These are phyloP conservation scores for Amitus sp. DNA, from an alignment of 2,888 invertebrate genomes.

Conservation along the genomic window DNA sequence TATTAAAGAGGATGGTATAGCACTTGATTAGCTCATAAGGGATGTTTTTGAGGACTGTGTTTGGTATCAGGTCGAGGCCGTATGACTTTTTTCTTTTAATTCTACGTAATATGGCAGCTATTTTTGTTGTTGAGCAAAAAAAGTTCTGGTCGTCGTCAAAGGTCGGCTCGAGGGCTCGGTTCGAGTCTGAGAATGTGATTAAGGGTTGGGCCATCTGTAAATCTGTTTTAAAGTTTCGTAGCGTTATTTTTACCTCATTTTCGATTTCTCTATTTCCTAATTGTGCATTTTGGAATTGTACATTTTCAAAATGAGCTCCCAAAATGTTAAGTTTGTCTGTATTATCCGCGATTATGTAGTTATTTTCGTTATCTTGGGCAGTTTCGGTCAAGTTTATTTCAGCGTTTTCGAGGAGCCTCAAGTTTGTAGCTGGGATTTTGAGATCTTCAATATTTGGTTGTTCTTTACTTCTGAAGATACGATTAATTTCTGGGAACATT, in stretches of 20 bases:
- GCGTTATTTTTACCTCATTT: not conserved
- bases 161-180: not conserved
- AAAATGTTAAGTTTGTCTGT: conserved; percentile 11
- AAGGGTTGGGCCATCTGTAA: not conserved
- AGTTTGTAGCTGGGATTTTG: not conserved
- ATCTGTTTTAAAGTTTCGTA: not conserved
- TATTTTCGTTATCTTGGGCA: not conserved
- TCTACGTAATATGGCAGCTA: not conserved
- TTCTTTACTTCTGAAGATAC: conserved; percentile 5
- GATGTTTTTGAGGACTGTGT: conserved; percentile 14
- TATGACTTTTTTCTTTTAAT: conserved; percentile 29
- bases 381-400: not conserved
- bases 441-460: not conserved
- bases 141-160: not conserved
- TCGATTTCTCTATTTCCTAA: not conserved
- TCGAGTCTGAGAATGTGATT: not conserved
- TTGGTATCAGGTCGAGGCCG: conserved; percentile 18
- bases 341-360: not conserved
- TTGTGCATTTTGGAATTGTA: conserved; percentile 11
- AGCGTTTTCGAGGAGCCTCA: not conserved
- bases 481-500: conserved; percentile 14
- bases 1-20: conserved; percentile 27
- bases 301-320: conserved; percentile 15
- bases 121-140: not conserved
- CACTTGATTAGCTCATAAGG: not conserved